Percentiles rank a stretch among this genome's conserved stretches.
phyloP scores from a whole-genome alignment of 2,113 vertebrate genomes.

The Carollia perspicillata region DNA sequence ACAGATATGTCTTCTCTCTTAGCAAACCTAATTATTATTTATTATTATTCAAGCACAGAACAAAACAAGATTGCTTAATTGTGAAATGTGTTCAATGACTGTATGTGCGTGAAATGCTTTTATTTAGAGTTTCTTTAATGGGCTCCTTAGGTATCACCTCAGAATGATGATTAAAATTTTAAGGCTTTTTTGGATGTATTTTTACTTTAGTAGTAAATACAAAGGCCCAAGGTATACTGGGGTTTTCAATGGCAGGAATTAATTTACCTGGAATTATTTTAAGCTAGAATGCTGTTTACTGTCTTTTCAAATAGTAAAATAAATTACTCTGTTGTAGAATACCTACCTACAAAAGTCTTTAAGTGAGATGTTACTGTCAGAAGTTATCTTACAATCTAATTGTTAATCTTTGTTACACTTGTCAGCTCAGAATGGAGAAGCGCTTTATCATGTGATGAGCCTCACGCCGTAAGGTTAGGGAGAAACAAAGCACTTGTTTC shows the following conservation, averaged over 20 bases:
- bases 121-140: background rate
- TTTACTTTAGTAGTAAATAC: background rate
- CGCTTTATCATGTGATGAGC: background rate
- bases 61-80: background rate
- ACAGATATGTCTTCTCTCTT: background rate
- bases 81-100: background rate
- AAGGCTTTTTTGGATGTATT: background rate
- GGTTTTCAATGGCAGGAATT: constrained; percentile 5
- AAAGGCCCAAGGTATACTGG: background rate
- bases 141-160: background rate
- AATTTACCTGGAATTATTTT: constrained; percentile 29
- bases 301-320: constrained; percentile 5
- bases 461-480: background rate
- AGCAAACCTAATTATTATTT: background rate
- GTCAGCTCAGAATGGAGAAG: background rate
- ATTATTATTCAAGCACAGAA: background rate
- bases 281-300: background rate
- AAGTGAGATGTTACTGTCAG: background rate
- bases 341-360: background rate
- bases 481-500: background rate
- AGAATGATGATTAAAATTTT: constrained; percentile 5
- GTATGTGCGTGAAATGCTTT: background rate
- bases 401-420: background rate
- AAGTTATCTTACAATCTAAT: constrained; percentile 2
- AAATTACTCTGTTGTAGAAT: background rate